Evolutionary conservation across 1,140 invertebrate genomes (phyloP), one percentile per base, ranked within the genome.

Genomic region (Bradynema listronoti): DNA sequence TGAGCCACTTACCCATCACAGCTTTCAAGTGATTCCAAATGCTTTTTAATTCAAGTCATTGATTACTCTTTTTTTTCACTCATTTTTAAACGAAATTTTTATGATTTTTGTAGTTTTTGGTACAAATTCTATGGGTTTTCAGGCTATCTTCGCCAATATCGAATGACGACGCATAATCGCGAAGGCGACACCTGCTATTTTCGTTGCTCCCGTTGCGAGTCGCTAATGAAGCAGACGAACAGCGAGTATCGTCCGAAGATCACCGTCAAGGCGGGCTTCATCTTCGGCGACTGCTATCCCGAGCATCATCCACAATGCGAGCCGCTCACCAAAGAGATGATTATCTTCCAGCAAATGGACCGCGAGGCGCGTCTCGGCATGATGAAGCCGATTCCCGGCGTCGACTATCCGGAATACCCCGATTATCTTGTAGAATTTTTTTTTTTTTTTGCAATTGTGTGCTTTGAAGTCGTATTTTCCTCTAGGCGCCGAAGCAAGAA

Each of bases 181-280:
- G 61, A 63, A 42, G 61, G 61, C 7, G 61, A 63, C 25, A 65
- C 61, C n/a, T 30, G 45, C 32, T 63, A 63, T 36, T 63, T 63
- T 50, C 62, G 61, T 24, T 63, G 61, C 50, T 65, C 61, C 11
- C 61, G 61, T n/a, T 63, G 61, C 61, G 61, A 63, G 32, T 63
- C 61, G 25, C 30, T 63, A 19, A 52, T 63, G 58, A 61, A 39
- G 29, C 43, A 63, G 24, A 65, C 58, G 25, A 42, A 66, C 22
- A 55, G 52, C 33, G 52, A 55, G 25, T 55, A 55, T 46, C 3
- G 47, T 50, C 61, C 61, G 47, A 63, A 63, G 33, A 47, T 63
- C 14, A 63, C 57, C 16, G 62, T 63, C 32, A 46, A 50, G 11
- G 58, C 63, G n/a, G 62, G 61, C 0, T 47, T 29, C 9, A 63